A percentile compares a stretch with the other conserved stretches of the same genome.
phyloP scores from a whole-genome alignment of 1,140 invertebrate genomes.

The Chironomus striatipennis region DNA sequence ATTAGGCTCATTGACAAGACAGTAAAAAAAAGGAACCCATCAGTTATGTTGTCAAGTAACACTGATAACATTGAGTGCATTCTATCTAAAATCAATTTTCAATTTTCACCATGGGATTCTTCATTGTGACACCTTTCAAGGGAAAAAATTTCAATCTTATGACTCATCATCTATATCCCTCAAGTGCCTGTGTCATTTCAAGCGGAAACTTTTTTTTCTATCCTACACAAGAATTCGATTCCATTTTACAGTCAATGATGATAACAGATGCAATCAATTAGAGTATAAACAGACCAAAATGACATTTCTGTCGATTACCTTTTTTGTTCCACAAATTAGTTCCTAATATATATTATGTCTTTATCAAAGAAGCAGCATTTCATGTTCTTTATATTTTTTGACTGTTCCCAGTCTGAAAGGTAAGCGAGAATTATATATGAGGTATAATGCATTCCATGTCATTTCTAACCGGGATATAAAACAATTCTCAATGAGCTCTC shows the following conservation, averaged over 20 bases:
- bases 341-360: not conserved
- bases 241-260: not conserved
- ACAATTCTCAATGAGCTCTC: not conserved
- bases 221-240: not conserved
- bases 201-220: not conserved
- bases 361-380: not conserved
- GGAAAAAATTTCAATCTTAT: not conserved
- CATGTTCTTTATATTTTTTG: not conserved
- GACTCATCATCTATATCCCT: not conserved
- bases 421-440: not conserved
- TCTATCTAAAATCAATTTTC: not conserved
- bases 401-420: not conserved
- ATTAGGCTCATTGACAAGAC: not conserved
- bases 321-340: not conserved
- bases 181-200: not conserved
- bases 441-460: not conserved
- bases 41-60: constrained; percentile 12
- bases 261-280: constrained; percentile 20
- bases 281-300: not conserved
- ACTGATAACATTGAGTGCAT: constrained; percentile 4
- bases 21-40: not conserved
- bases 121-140: not conserved
- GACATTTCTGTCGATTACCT: not conserved
- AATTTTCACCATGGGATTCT: not conserved
- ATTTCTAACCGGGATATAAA: not conserved